Conservation (phyloP, 2,888 invertebrate genomes). For the Meiosimyza platycephala region DNA sequence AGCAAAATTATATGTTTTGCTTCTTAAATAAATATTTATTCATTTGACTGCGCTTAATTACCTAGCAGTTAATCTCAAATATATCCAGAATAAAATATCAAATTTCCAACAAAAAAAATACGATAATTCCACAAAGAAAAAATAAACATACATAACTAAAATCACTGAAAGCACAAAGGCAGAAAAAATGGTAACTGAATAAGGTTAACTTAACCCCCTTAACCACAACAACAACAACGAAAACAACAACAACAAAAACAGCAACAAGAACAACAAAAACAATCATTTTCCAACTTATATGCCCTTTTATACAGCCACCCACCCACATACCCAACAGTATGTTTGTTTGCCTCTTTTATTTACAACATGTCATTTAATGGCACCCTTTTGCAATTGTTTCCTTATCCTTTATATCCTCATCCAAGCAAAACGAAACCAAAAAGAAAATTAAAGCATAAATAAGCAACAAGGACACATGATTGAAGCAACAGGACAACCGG, state of each 20-base stretch:
- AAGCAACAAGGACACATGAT: conserved; percentile 25
- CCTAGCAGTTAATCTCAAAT: too few species aligned
- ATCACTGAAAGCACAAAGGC: neutral
- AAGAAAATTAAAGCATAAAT: conserved; percentile 13
- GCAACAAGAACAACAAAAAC: neutral
- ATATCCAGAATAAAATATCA: too few species aligned
- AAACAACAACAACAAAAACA: neutral
- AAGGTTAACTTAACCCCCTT: conserved; percentile 10
- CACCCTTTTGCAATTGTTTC: conserved; percentile 13
- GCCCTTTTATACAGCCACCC: neutral
- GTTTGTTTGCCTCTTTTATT: neutral
- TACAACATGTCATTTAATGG: neutral
- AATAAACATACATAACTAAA: too few species aligned
- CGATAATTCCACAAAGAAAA: too few species aligned
- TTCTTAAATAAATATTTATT: too few species aligned
- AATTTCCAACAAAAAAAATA: too few species aligned
- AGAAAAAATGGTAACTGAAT: conserved; percentile 2
- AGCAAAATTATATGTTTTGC: too few species aligned
- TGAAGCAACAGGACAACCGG: conserved; percentile 27
- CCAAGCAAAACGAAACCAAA: neutral
- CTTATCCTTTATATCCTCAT: neutral
- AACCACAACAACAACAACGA: conserved; percentile 2
- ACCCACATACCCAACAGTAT: neutral
- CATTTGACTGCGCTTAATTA: too few species aligned
- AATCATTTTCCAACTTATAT: neutral